Evolutionary conservation across 1,140 invertebrate genomes (phyloP).

Genomic region (Drosophila auraria): DNA sequence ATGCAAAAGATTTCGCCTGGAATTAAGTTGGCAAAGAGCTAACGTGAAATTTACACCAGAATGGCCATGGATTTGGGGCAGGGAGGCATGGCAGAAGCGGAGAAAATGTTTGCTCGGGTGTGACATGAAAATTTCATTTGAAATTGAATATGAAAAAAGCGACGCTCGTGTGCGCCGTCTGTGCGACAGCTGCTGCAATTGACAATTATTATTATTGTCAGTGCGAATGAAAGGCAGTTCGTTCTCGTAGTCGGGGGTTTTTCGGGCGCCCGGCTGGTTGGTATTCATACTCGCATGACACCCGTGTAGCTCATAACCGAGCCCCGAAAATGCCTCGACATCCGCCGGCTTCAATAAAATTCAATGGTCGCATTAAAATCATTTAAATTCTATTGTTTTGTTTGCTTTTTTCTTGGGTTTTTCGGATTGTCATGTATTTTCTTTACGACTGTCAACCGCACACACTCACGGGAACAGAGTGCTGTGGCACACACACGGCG

Average conservation of each 20-base stretch:
- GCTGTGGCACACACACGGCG: neutral
- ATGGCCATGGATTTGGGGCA: slow-evolving; percentile 11
- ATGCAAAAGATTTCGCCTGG: slow-evolving; percentile 66
- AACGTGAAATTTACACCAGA: slow-evolving; percentile 73
- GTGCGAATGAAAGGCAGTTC: slow-evolving; percentile 61
- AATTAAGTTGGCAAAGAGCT: slow-evolving; percentile 77
- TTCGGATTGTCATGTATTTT: slow-evolving; percentile 65
- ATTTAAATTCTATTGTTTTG: slow-evolving; percentile 84
- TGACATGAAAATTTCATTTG: slow-evolving; percentile 80
- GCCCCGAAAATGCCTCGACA: slow-evolving; percentile 50
- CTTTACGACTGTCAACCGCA: slow-evolving; percentile 38
- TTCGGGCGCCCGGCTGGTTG: slow-evolving; percentile 30
- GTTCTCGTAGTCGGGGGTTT: neutral
- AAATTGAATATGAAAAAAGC: slow-evolving; percentile 78
- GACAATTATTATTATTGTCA: slow-evolving; percentile 84
- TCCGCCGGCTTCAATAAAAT: slow-evolving; percentile 76
- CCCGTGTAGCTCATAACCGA: slow-evolving; percentile 61
- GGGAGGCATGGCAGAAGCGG: neutral
- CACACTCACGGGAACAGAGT: slow-evolving; percentile 1
- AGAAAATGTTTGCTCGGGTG: slow-evolving; percentile 15
- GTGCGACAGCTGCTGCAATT: slow-evolving; percentile 78
- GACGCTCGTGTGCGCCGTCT: slow-evolving; percentile 30
- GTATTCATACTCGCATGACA: slow-evolving; percentile 67
- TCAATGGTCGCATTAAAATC: slow-evolving; percentile 82
- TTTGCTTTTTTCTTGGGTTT: slow-evolving; percentile 51